Conservation (phyloP, 2,888 invertebrate species). For the Macropis europaea region DNA sequence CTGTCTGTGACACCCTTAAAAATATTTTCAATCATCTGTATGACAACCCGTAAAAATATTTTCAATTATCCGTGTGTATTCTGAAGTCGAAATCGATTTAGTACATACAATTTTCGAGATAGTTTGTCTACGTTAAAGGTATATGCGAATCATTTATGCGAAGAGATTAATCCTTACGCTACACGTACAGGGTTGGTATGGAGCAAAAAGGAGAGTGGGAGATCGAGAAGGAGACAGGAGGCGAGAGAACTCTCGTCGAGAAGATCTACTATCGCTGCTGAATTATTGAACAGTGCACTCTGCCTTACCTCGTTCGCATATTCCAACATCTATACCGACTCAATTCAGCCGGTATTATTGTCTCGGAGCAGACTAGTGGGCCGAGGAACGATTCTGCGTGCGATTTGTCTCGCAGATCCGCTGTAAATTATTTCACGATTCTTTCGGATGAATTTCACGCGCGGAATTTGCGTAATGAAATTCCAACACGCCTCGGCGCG, state of each 20-base stretch:
- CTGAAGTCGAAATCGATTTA: too few relatives aligned
- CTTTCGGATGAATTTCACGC: constrained; percentile 35
- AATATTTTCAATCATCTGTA: too few relatives aligned
- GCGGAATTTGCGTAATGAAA: constrained; percentile 61
- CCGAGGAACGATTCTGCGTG: constrained; percentile 30
- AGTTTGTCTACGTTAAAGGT: too few relatives aligned
- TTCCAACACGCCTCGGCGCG: constrained; percentile 23
- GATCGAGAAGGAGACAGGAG: constrained; percentile 21
- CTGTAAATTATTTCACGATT: constrained; percentile 62
- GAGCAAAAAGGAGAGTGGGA: constrained; percentile 27
- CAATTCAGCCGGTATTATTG: constrained; percentile 64
- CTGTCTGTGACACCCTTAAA: too few relatives aligned
- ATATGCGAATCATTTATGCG: too few relatives aligned
- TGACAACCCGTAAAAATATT: too few relatives aligned
- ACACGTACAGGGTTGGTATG: too few relatives aligned
- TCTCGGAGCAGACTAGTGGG: constrained; percentile 46
- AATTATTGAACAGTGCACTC: constrained; percentile 73
- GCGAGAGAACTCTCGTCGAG: constrained; percentile 21
- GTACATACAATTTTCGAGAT: too few relatives aligned
- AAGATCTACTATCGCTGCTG: constrained; percentile 63
- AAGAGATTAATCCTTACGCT: too few relatives aligned
- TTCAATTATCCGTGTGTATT: too few relatives aligned
- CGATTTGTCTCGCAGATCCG: constrained; percentile 42
- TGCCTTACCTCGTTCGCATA: constrained; percentile 62
- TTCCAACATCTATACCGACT: constrained; percentile 58